These are phyloP conservation scores for Slavum lentiscoides DNA, from an alignment of 2,888 invertebrate species.

Conservation along the genomic window DNA sequence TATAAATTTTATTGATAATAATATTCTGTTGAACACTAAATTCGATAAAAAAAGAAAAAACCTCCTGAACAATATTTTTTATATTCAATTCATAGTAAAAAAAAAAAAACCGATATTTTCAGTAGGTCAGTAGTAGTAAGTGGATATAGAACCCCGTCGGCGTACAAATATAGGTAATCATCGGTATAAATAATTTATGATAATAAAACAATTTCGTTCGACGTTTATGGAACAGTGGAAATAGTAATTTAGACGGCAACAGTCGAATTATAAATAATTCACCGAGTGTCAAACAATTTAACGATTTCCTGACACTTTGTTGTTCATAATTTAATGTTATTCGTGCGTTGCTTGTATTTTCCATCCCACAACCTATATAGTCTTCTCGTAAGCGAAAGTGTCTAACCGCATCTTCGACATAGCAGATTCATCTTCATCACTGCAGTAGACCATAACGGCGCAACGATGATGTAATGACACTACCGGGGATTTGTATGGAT, in stretches of 20 bases:
- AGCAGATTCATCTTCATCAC: constrained; percentile 28
- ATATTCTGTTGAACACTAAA: neutral
- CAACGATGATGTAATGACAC: constrained; percentile 14
- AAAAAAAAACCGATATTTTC: too few species aligned
- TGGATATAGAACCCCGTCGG: too few species aligned
- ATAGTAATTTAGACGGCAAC: neutral
- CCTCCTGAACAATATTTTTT: too few species aligned
- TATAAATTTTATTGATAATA: neutral
- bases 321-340: constrained; percentile 10
- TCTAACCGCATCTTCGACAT: constrained; percentile 2
- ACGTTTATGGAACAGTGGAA: too few species aligned
- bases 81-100: too few species aligned
- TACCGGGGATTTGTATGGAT: neutral
- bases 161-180: too few species aligned
- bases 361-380: neutral
- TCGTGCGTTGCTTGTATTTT: constrained; percentile 29
- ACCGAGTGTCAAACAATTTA: neutral
- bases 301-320: constrained; percentile 8
- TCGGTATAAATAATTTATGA: too few species aligned
- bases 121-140: too few species aligned
- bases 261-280: neutral
- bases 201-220: too few species aligned
- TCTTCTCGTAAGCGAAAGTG: constrained; percentile 27
- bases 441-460: constrained; percentile 3
- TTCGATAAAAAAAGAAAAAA: too few species aligned